Evolutionary conservation across 2,888 invertebrate species (phyloP).

Genomic region (Euzophera pinguis): DNA sequence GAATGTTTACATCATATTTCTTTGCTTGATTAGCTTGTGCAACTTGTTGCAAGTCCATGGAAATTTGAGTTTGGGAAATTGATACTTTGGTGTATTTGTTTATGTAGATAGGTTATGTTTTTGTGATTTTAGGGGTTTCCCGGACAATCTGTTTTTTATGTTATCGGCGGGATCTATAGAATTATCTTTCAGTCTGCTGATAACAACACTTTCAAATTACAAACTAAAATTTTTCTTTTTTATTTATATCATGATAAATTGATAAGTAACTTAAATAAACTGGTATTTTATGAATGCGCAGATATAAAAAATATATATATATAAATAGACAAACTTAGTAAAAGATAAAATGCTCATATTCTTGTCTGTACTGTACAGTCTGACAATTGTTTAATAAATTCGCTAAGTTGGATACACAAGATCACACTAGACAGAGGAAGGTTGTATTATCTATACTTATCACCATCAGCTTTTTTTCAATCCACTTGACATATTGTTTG

Average conservation of each 20-base stretch:
- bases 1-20: conserved; percentile 11
- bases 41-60: not conserved
- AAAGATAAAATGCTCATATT: no score
- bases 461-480: no score
- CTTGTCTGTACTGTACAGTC: no score
- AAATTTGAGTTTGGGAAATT: conserved; percentile 1
- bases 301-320: no score
- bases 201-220: not conserved
- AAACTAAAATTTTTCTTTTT: not conserved
- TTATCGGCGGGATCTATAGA: not conserved
- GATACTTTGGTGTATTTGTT: not conserved
- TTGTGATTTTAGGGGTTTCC: not conserved
- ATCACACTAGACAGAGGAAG: no score
- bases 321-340: no score
- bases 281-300: no score
- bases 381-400: no score
- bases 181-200: not conserved
- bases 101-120: not conserved
- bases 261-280: not conserved
- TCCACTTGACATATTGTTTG: no score
- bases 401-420: no score
- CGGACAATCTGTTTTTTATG: not conserved
- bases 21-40: not conserved
- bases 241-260: not conserved
- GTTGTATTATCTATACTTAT: no score